These are phyloP conservation scores for Myrmecophaga tridactyla DNA, from an alignment of 2,113 vertebrate species.

Conservation along the genomic window DNA sequence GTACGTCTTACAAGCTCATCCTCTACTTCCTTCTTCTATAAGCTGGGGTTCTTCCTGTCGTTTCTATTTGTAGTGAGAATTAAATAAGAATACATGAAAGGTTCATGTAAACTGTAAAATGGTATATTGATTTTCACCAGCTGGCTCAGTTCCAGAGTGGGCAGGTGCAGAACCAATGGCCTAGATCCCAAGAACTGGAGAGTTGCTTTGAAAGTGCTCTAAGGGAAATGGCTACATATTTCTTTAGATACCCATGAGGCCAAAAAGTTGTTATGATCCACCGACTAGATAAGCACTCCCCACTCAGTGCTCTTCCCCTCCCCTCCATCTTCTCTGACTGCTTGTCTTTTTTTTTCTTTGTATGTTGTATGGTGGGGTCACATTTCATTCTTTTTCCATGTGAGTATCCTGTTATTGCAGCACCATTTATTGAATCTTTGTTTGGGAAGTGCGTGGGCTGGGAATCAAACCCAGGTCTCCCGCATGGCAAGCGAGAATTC, in stretches of 20 bases:
- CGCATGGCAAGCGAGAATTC: too few species aligned
- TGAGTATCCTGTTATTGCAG: too few species aligned
- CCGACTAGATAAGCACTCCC: not conserved
- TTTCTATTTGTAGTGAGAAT: not conserved
- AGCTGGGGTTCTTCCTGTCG: too few species aligned
- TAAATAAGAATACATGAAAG: not conserved
- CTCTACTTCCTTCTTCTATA: not conserved
- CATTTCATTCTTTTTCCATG: too few species aligned
- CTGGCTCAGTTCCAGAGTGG: not conserved
- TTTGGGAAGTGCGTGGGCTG: too few species aligned
- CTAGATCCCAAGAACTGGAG: not conserved
- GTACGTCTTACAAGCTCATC: not conserved
- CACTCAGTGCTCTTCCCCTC: not conserved
- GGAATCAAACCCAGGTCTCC: too few species aligned
- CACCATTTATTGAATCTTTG: too few species aligned
- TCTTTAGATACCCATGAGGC: not conserved
- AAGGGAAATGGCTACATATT: not conserved
- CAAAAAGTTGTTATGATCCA: not conserved
- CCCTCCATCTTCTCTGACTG: not conserved
- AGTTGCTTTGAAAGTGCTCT: not conserved
- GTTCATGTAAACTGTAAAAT: not conserved
- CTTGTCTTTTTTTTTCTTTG: not conserved
- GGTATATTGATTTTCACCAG: not conserved
- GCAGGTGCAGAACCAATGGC: not conserved
- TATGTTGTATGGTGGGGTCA: too few species aligned